Percentiles rank a stretch among this genome's conserved stretches.
Evolutionary conservation across 2,113 vertebrate genomes (phyloP).

Genomic region (Cariama cristata): DNA sequence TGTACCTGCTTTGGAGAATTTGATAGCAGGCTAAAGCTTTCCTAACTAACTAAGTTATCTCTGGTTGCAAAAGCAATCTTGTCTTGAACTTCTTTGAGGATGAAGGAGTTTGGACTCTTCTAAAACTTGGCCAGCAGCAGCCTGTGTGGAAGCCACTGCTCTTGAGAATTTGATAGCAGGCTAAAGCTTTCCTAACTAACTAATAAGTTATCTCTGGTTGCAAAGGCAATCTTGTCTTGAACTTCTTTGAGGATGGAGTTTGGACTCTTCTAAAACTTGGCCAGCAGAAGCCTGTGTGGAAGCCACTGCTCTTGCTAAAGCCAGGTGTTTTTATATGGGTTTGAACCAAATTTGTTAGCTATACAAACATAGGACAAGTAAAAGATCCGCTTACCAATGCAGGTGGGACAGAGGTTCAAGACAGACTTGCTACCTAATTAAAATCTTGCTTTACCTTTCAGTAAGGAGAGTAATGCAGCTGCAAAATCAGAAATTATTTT

Average conservation of each 20-base stretch:
- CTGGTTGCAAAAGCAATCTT: neutral
- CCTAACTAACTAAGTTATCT: neutral
- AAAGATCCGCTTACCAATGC: neutral
- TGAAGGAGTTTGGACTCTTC: neutral
- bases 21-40: neutral
- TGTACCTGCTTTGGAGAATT: neutral
- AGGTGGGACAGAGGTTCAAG: neutral
- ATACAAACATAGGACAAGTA: neutral
- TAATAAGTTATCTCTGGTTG: neutral
- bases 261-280: slow-evolving; percentile 22
- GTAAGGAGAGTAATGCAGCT: neutral
- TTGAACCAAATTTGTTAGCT: neutral
- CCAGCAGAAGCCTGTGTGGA: neutral
- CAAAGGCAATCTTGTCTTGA: neutral
- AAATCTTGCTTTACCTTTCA: neutral
- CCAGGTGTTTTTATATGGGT: neutral
- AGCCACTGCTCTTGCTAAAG: neutral
- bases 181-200: neutral
- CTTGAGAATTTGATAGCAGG: too few relatives aligned
- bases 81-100: neutral
- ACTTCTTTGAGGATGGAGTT: slow-evolving; percentile 4
- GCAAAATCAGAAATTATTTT: neutral
- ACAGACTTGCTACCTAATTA: neutral
- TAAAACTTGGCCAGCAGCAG: slow-evolving; percentile 12
- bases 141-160: neutral